phyloP scores from a whole-genome alignment of 2,797 vertebrate species.

The Antennarius maculatus region DNA sequence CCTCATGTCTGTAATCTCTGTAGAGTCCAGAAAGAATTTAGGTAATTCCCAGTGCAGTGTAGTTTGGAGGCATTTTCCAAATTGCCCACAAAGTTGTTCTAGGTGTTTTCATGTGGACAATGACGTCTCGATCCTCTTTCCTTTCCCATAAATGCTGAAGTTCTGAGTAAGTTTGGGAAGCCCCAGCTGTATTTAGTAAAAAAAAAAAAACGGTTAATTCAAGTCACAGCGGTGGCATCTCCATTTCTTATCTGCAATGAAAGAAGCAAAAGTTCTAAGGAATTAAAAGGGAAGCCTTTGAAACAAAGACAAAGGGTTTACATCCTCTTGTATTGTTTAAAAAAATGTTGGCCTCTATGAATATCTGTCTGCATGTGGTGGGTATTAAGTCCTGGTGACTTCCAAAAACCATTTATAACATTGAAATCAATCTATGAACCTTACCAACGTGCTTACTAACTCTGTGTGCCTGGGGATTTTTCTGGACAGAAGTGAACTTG shows the following conservation, averaged over 20 bases:
- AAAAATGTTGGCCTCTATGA: conserved; percentile 21
- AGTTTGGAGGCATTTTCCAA: conserved; percentile 29
- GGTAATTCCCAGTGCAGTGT: conserved; percentile 20
- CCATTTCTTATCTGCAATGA: conserved; percentile 40
- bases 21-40: conserved; percentile 11
- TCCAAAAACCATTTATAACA: conserved; percentile 52
- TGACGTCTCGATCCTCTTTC: conserved; percentile 44
- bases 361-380: conserved; percentile 22
- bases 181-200: conserved; percentile 47
- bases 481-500: conserved; percentile 50
- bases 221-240: conserved; percentile 42
- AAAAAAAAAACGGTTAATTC: conserved; percentile 1
- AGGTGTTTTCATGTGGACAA: conserved; percentile 15
- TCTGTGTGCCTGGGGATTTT: conserved; percentile 62
- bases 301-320: conserved; percentile 35
- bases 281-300: conserved; percentile 25
- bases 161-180: conserved; percentile 66
- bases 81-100: conserved; percentile 21
- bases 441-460: conserved; percentile 49
- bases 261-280: conserved; percentile 40
- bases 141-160: conserved; percentile 35
- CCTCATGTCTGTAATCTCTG: conserved; percentile 20
- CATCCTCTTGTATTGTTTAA: conserved; percentile 33
- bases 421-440: conserved; percentile 40
- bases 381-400: conserved; percentile 51